These are phyloP conservation scores for Dinothrombium tinctorium DNA, from an alignment of 1,140 invertebrate species.

Conservation along the genomic window DNA sequence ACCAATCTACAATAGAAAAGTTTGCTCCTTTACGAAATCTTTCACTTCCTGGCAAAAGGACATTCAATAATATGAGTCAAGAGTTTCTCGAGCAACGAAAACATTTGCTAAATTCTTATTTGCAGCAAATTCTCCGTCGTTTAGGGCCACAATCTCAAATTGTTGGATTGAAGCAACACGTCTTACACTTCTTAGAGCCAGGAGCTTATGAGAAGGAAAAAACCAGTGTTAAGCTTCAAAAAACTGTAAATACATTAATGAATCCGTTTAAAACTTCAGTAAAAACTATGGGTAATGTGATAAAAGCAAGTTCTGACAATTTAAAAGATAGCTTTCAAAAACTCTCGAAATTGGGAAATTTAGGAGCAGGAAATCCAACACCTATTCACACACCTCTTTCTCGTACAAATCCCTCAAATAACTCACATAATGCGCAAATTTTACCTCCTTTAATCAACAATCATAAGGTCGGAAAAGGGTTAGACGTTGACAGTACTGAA, in stretches of 20 bases:
- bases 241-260: neutral
- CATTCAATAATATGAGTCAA: slow-evolving; percentile 73
- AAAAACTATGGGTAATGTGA: slow-evolving; percentile 40
- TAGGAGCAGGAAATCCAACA: no score
- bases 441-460: neutral
- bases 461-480: neutral
- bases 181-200: slow-evolving; percentile 45
- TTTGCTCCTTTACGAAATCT: slow-evolving; percentile 52
- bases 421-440: neutral
- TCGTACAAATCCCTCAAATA: neutral
- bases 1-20: slow-evolving; percentile 31
- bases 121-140: slow-evolving; percentile 40
- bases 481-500: neutral
- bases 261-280: slow-evolving; percentile 25
- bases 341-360: slow-evolving; percentile 1
- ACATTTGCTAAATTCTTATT: slow-evolving; percentile 55
- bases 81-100: slow-evolving; percentile 63
- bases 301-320: slow-evolving; percentile 58
- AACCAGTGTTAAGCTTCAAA: slow-evolving; percentile 11
- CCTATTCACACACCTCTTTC: neutral
- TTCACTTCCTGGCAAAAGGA: slow-evolving; percentile 70
- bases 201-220: slow-evolving; percentile 39
- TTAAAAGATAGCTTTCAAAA: slow-evolving; percentile 44
- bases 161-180: slow-evolving; percentile 1
- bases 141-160: slow-evolving; percentile 19